A percentile compares a stretch with the other conserved stretches of the same genome.
Conservation (phyloP, 30 jellyfish, hydroid and myxozoan species). For the Aurelia coerulea region DNA sequence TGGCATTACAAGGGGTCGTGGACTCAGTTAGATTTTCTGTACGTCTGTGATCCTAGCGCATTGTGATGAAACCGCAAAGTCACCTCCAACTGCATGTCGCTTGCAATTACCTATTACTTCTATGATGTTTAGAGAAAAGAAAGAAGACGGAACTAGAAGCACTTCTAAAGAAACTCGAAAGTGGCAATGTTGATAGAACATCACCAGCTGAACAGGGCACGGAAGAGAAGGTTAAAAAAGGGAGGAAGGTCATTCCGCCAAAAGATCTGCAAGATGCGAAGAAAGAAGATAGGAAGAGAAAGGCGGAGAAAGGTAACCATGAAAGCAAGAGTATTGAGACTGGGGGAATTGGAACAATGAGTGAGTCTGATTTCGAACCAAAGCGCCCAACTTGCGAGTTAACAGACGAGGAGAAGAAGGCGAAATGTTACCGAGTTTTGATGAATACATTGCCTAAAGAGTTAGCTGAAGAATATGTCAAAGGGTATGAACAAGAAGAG, state of each 20-base stretch:
- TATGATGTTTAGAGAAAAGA: neutral
- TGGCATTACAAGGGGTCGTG: too few relatives aligned
- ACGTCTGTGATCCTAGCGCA: too few relatives aligned
- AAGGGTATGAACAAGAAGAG: slow-evolving; percentile 5
- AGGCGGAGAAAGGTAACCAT: neutral
- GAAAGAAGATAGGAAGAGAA: neutral
- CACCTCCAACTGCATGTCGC: too few relatives aligned
- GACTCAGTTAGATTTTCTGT: too few relatives aligned
- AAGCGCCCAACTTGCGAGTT: slow-evolving; percentile 33
- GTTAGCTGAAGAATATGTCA: slow-evolving; percentile 45
- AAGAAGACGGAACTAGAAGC: slow-evolving; percentile 38
- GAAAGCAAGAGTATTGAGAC: neutral
- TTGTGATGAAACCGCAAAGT: too few relatives aligned
- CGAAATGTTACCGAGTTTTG: slow-evolving; percentile 38
- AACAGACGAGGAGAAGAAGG: slow-evolving; percentile 44
- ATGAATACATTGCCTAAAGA: slow-evolving; percentile 46
- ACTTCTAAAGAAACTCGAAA: slow-evolving; percentile 29
- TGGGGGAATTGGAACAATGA: neutral
- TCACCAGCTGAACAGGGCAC: slow-evolving; percentile 5
- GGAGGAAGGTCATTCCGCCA: slow-evolving; percentile 32
- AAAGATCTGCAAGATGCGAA: slow-evolving; percentile 25
- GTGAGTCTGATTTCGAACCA: neutral
- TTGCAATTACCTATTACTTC: too few relatives aligned
- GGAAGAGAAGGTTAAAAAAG: slow-evolving; percentile 8
- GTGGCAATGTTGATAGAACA: slow-evolving; percentile 18